Percentiles rank a stretch among this genome's conserved stretches.
These are phyloP conservation scores for Scomber japonicus DNA, from an alignment of 2,113 vertebrate genomes.

Conservation along the genomic window DNA sequence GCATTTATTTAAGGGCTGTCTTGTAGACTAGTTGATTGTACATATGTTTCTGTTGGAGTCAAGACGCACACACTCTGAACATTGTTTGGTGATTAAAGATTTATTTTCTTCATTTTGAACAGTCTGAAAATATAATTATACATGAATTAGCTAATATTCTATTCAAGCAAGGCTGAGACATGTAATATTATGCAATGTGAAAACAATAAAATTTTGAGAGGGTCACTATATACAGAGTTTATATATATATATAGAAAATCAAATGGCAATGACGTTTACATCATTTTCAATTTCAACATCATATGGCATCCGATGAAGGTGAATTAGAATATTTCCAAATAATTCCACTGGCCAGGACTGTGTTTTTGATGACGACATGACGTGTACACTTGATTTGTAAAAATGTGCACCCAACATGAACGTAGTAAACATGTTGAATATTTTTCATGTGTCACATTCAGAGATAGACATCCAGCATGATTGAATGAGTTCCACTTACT, in stretches of 20 bases:
- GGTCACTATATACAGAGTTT: slow-evolving; percentile 78
- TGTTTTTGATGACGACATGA: slow-evolving; percentile 53
- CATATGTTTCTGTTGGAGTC: background rate
- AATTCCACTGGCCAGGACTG: slow-evolving; percentile 64
- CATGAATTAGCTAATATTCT: slow-evolving; percentile 72
- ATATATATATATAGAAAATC: slow-evolving; percentile 80
- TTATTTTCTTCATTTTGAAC: slow-evolving; percentile 79
- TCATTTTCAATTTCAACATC: slow-evolving; percentile 80
- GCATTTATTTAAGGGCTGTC: too few species aligned
- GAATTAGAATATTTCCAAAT: slow-evolving; percentile 78
- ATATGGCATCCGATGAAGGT: slow-evolving; percentile 87
- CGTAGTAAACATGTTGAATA: slow-evolving; percentile 60
- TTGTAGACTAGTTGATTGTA: background rate
- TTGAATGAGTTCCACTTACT: slow-evolving; percentile 42
- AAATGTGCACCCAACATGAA: slow-evolving; percentile 67
- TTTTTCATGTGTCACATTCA: slow-evolving; percentile 57
- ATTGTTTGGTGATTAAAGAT: slow-evolving; percentile 59
- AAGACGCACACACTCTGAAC: slow-evolving; percentile 9
- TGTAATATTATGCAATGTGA: slow-evolving; percentile 66
- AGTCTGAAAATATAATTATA: slow-evolving; percentile 79
- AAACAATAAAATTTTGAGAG: slow-evolving; percentile 71
- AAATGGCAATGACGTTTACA: slow-evolving; percentile 85
- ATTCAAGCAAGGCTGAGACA: slow-evolving; percentile 82
- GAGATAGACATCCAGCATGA: slow-evolving; percentile 57
- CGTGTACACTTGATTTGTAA: slow-evolving; percentile 46